Evolutionary conservation across 2,113 vertebrate species (phyloP).

Genomic region (Tachysurus fulvidraco): DNA sequence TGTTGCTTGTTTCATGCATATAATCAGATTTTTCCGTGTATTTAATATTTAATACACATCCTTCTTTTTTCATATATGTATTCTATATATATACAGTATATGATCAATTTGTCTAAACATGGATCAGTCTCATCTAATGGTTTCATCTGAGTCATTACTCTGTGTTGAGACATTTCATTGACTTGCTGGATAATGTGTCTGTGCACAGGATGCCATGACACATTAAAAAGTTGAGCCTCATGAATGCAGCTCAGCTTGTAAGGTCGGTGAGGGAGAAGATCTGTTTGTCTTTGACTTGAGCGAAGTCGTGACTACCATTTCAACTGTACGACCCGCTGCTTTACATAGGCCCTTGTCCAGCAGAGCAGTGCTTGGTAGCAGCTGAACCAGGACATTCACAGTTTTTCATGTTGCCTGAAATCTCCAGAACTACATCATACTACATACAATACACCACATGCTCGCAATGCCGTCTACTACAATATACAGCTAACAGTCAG

Average conservation of each 20-base stretch:
- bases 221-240: constrained; percentile 3
- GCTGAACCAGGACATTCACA: neutral
- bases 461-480: constrained; percentile 29
- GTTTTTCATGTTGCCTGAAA: neutral
- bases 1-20: neutral
- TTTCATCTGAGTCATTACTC: constrained; percentile 13
- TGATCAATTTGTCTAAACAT: neutral
- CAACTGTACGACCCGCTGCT: neutral
- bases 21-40: neutral
- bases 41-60: neutral
- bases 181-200: constrained; percentile 10
- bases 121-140: neutral
- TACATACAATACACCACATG: constrained; percentile 2
- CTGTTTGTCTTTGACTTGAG: constrained; percentile 9
- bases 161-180: neutral
- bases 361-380: neutral
- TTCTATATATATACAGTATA: neutral
- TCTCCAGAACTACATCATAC: constrained; percentile 8
- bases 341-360: neutral
- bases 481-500: constrained; percentile 34
- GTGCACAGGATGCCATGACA: neutral
- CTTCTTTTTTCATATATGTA: neutral
- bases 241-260: constrained; percentile 5
- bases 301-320: constrained; percentile 33
- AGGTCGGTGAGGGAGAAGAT: neutral